These are phyloP conservation scores for Pristionchus mayeri DNA, from an alignment of 2,888 invertebrate species.

Conservation along the genomic window DNA sequence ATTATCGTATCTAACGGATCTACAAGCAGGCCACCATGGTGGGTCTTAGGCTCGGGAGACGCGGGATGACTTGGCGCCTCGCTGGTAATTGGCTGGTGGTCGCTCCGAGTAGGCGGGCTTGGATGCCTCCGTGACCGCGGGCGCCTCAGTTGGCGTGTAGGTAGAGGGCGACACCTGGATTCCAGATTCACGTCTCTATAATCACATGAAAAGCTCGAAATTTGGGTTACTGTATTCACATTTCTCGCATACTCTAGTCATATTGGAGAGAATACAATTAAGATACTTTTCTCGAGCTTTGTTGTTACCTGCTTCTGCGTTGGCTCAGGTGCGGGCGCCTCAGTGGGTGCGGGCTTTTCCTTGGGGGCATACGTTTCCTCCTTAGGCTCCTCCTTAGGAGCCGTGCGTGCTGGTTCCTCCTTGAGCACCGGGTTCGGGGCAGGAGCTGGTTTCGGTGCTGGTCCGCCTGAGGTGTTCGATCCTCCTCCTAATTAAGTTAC, in stretches of 20 bases:
- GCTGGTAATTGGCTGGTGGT: neutral
- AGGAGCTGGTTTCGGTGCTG: neutral
- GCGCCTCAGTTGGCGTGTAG: neutral
- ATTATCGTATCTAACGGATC: neutral
- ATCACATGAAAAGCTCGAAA: neutral
- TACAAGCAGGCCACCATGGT: neutral
- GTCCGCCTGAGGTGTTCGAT: neutral
- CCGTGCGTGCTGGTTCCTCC: too few relatives aligned
- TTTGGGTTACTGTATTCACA: too few relatives aligned
- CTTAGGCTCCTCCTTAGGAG: too few relatives aligned
- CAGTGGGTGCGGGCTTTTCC: too few relatives aligned
- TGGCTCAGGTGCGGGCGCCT: neutral
- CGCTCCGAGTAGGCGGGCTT: neutral
- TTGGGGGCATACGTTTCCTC: too few relatives aligned
- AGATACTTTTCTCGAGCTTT: neutral
- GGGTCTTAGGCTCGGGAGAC: neutral
- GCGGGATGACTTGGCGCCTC: constrained; percentile 32
- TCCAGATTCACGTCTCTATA: neutral
- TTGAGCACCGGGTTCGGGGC: neutral
- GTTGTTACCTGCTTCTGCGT: constrained; percentile 1
- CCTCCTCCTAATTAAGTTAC: too few relatives aligned
- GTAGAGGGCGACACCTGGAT: constrained; percentile 20
- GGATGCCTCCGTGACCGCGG: neutral
- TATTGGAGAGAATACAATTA: neutral
- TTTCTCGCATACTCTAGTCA: too few relatives aligned